Conservation (phyloP, 92 coral and sea anemone species). For the Pocillopora grandis region DNA sequence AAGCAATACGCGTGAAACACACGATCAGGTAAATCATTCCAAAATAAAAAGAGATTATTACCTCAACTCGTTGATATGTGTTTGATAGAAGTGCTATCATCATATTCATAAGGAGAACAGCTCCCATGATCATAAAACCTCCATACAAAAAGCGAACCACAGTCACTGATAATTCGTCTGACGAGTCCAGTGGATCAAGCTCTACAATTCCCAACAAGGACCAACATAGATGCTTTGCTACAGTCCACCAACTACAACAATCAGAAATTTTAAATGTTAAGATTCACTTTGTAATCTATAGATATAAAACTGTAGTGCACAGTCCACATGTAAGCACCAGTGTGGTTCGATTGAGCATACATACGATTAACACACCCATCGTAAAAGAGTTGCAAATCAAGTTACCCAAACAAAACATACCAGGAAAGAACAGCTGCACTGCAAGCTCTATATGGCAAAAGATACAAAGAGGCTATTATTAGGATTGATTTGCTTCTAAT, state of each 20-base stretch:
- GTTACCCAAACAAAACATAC: background rate
- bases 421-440: constrained; percentile 4
- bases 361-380: background rate
- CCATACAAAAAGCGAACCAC: constrained; percentile 16
- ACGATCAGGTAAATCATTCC: too few relatives aligned
- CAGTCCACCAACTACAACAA: constrained; percentile 17
- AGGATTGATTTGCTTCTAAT: background rate
- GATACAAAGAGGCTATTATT: too few relatives aligned
- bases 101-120: constrained; percentile 12
- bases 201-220: constrained; percentile 23
- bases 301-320: too few relatives aligned
- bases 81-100: constrained; percentile 23
- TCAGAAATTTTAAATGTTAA: background rate
- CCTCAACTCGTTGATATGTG: constrained; percentile 20
- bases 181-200: constrained; percentile 15
- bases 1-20: too few relatives aligned
- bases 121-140: constrained; percentile 22
- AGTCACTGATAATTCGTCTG: background rate
- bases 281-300: too few relatives aligned
- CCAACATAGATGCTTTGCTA: constrained; percentile 16
- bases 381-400: too few relatives aligned
- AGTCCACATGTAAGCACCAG: too few relatives aligned
- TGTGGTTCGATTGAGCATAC: too few relatives aligned
- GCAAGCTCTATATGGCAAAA: constrained; percentile 12
- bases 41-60: background rate